Conservation (phyloP, 2,113 vertebrate genomes). For the Ciconia boyciana region DNA sequence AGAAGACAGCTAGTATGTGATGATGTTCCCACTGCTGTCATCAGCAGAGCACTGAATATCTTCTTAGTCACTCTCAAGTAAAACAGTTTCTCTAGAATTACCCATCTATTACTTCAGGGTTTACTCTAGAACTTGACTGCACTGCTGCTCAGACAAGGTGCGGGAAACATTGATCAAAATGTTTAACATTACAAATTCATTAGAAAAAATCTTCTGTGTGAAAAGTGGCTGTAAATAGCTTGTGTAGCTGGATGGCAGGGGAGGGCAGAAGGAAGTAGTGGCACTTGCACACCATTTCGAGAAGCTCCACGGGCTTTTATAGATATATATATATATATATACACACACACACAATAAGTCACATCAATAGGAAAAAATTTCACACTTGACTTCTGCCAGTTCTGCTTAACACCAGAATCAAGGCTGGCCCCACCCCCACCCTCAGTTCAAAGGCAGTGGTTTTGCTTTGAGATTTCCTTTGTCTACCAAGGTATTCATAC, state of each 20-base stretch:
- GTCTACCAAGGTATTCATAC: not conserved
- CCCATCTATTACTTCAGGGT: not conserved
- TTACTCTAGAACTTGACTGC: not conserved
- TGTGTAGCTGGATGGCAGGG: rapidly evolving
- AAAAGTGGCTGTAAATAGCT: not conserved
- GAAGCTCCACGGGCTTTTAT: not conserved
- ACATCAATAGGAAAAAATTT: not conserved
- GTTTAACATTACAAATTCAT: not conserved
- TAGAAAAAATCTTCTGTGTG: not conserved
- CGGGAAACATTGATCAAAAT: not conserved
- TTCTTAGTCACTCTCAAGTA: not conserved
- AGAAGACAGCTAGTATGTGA: not conserved
- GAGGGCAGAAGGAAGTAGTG: not conserved
- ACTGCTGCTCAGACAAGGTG: not conserved
- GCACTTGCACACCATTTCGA: not conserved
- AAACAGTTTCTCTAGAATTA: not conserved
- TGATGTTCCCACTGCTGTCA: not conserved
- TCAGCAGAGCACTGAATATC: not conserved
- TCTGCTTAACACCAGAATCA: not conserved
- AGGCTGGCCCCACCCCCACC: not conserved
- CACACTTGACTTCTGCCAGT: not conserved
- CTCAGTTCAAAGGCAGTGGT: not conserved
- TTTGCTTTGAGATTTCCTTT: not conserved
- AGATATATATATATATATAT: no score
- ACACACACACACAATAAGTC: not conserved